These are phyloP conservation scores for Pterocles orientalis DNA, from an alignment of 2,113 vertebrate species.

Conservation along the genomic window DNA sequence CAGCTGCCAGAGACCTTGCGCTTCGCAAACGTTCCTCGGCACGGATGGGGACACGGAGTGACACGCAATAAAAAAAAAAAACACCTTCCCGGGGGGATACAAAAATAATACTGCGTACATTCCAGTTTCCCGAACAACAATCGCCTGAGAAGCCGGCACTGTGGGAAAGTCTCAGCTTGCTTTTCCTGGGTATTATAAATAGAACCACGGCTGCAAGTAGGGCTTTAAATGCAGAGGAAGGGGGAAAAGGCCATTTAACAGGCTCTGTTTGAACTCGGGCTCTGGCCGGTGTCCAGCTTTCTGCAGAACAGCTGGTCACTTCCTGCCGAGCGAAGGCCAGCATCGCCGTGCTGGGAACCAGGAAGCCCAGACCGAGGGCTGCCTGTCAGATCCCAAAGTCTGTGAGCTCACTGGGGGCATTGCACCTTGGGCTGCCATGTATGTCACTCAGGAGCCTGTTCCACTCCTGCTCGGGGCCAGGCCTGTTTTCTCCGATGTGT, in stretches of 20 bases:
- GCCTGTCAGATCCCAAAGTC: background rate
- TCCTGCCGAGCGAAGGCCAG: background rate
- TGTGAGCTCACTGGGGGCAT: rapidly evolving
- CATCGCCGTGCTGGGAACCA: background rate
- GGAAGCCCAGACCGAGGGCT: background rate
- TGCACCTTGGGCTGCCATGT: rapidly evolving
- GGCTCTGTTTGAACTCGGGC: slow-evolving; percentile 50
- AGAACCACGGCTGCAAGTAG: slow-evolving; percentile 18
- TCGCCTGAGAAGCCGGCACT: slow-evolving; percentile 3
- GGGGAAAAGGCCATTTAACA: slow-evolving; percentile 26
- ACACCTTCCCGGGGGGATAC: slow-evolving; percentile 4
- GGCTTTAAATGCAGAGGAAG: background rate
- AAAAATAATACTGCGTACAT: slow-evolving; percentile 59
- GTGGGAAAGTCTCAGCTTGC: slow-evolving; percentile 65
- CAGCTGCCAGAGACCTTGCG: background rate
- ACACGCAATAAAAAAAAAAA: background rate
- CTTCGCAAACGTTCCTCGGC: background rate
- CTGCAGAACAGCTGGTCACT: slow-evolving; percentile 50
- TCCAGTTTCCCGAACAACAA: slow-evolving; percentile 62
- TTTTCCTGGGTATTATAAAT: slow-evolving; percentile 73
- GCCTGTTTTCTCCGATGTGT: rapidly evolving
- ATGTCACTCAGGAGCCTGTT: background rate
- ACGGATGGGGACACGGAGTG: background rate
- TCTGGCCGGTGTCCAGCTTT: background rate
- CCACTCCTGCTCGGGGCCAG: rapidly evolving